Conservation (phyloP, 2,113 vertebrate species). For the Polypterus bichir region DNA sequence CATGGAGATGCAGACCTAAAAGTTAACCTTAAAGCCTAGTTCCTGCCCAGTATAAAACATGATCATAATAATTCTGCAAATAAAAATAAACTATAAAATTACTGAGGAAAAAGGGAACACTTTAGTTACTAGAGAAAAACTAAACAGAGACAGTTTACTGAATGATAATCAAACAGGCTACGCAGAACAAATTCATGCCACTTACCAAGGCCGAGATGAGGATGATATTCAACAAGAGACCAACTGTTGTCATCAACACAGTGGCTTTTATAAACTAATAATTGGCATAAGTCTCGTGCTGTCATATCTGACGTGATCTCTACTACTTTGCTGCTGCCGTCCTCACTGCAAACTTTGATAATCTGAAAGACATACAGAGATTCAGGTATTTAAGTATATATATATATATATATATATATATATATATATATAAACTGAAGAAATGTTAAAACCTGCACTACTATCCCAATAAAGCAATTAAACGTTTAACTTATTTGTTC, state of each 20-base stretch:
- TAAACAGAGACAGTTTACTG: no score
- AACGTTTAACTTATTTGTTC: no score
- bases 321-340: slow-evolving; percentile 86
- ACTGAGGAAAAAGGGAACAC: no score
- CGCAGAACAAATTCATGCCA: background rate
- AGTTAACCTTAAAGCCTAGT: no score
- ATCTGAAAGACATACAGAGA: slow-evolving; percentile 61
- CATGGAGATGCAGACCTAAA: no score
- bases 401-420: no score
- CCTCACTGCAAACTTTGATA: slow-evolving; percentile 92
- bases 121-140: no score
- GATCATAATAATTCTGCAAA: no score
- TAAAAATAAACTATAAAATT: no score
- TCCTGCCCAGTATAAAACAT: no score
- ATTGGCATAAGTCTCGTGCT: slow-evolving; percentile 88
- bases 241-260: slow-evolving; percentile 97
- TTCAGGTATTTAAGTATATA: slow-evolving; percentile 7
- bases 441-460: background rate
- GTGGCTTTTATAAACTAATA: slow-evolving; percentile 93
- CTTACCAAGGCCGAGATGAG: slow-evolving; percentile 85
- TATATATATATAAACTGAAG: background rate
- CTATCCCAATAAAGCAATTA: no score
- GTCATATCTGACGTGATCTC: slow-evolving; percentile 92
- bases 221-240: slow-evolving; percentile 91
- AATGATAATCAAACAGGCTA: no score